Evolutionary conservation across 2,888 invertebrate species (phyloP).

Genomic region (Scaptomyza reducta): DNA sequence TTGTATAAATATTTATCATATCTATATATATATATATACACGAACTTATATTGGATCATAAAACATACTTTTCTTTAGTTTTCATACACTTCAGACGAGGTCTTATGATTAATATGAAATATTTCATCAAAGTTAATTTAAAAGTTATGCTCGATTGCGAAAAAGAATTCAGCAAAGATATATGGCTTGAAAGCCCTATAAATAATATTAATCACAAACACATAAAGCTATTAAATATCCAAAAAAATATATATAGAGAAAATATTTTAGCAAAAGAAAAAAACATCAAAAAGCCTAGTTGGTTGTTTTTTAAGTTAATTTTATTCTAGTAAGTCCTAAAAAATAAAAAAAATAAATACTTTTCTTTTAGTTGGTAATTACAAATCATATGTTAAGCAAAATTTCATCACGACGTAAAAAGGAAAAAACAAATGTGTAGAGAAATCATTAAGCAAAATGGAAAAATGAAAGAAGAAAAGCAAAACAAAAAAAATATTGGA

Average conservation of each 20-base stretch:
- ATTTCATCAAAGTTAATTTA: slow-evolving; percentile 28
- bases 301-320: slow-evolving; percentile 14
- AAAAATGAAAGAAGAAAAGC: slow-evolving; percentile 15
- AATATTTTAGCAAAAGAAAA: background rate
- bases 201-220: slow-evolving; percentile 27
- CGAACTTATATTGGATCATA: too few species aligned
- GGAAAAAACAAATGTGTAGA: slow-evolving; percentile 5
- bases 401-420: slow-evolving; percentile 48
- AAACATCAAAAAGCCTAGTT: slow-evolving; percentile 1
- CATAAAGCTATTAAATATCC: slow-evolving; percentile 2
- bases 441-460: slow-evolving; percentile 23
- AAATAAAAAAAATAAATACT: slow-evolving; percentile 1
- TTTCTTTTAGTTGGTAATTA: slow-evolving; percentile 16
- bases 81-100: background rate
- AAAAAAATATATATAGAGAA: background rate
- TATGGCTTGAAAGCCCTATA: slow-evolving; percentile 22
- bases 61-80: background rate
- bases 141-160: slow-evolving; percentile 19
- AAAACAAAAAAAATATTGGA: slow-evolving; percentile 7
- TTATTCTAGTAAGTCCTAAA: background rate
- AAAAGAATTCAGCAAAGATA: slow-evolving; percentile 6
- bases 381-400: slow-evolving; percentile 13
- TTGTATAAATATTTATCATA: too few species aligned
- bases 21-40: too few species aligned
- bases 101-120: slow-evolving; percentile 12